Percentiles rank a stretch among this genome's conserved stretches.
phyloP scores from a whole-genome alignment of 2,888 invertebrate genomes.

The Hydroisotoma schaefferi region DNA sequence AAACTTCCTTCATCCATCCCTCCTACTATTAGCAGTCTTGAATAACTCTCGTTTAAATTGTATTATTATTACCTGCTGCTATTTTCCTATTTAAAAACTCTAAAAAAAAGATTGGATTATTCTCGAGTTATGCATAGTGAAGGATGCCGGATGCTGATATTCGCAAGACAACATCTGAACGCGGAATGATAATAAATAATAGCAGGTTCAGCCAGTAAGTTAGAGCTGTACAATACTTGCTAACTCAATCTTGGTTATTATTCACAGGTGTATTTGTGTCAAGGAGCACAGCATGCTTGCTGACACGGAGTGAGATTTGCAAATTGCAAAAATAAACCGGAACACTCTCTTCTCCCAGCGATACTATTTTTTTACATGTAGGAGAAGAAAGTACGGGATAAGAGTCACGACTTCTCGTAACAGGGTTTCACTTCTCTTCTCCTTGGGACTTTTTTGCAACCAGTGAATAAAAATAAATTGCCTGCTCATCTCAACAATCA shows the following conservation, averaged over 20 bases:
- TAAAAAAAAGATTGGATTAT: too few species aligned
- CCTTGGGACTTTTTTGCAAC: neutral
- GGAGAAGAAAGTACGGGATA: slow-evolving; percentile 1
- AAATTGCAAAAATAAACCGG: slow-evolving; percentile 12
- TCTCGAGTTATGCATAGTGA: too few species aligned
- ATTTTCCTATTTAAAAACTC: too few species aligned
- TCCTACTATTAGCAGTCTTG: too few species aligned
- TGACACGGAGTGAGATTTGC: neutral
- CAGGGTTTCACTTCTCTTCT: slow-evolving; percentile 8
- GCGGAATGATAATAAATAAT: neutral
- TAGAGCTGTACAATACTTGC: neutral
- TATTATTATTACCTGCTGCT: too few species aligned
- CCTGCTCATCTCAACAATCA: slow-evolving; percentile 5
- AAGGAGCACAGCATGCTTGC: neutral
- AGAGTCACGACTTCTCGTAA: slow-evolving; percentile 12
- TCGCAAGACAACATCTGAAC: too few species aligned
- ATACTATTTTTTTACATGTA: too few species aligned
- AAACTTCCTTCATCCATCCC: too few species aligned
- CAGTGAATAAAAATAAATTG: slow-evolving; percentile 1
- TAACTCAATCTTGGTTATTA: neutral
- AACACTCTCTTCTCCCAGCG: slow-evolving; percentile 1
- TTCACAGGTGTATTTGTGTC: neutral
- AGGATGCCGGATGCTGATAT: too few species aligned
- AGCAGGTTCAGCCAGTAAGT: neutral
- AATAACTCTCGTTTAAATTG: too few species aligned